Evolutionary conservation across 2,888 invertebrate genomes (phyloP).

Genomic region (Vesta saturnalis): DNA sequence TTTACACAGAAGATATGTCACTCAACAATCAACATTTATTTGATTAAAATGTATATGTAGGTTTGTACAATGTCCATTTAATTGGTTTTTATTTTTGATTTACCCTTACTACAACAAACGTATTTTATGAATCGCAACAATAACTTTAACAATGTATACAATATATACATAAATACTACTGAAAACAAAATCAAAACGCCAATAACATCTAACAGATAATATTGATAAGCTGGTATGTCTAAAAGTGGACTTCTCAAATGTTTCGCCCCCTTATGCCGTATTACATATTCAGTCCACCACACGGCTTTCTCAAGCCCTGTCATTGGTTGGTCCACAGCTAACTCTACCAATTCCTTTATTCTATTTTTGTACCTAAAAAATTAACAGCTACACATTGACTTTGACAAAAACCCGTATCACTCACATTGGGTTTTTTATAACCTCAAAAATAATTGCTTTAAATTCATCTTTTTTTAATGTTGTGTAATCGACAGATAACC

Average conservation of each 20-base stretch:
- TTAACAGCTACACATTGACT: neutral
- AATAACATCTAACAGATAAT: conserved; percentile 46
- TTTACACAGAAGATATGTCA: no score
- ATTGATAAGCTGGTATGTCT: conserved; percentile 43
- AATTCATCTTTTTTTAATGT: neutral
- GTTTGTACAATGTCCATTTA: no score
- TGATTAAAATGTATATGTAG: no score
- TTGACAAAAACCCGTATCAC: neutral
- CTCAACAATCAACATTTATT: no score
- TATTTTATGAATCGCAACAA: no score
- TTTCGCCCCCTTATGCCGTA: conserved; percentile 47
- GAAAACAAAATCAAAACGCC: no score
- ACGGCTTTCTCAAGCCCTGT: conserved; percentile 46
- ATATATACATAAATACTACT: no score
- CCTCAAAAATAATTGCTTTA: neutral
- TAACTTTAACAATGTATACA: no score
- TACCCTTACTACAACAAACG: no score
- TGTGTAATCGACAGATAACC: neutral
- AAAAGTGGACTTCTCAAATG: conserved; percentile 41
- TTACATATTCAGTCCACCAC: conserved; percentile 52
- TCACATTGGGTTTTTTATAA: neutral
- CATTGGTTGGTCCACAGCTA: conserved; percentile 48
- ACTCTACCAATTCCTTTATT: conserved; percentile 28
- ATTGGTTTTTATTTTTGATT: no score
- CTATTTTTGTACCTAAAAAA: conserved; percentile 46